phyloP scores from a whole-genome alignment of 2,888 invertebrate genomes.

The Girardia tigrina region DNA sequence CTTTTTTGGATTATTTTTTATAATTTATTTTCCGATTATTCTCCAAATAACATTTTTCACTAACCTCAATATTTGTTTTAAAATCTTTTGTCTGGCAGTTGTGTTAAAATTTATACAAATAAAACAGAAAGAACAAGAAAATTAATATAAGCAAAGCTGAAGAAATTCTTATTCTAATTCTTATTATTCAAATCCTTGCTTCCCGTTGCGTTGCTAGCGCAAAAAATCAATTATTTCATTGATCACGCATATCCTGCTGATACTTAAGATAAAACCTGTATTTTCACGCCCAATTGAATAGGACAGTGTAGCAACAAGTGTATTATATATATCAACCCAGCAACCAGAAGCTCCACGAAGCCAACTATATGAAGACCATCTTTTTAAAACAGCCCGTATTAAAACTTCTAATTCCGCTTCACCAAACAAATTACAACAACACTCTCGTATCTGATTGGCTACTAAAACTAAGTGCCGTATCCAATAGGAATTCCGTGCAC shows the following conservation, averaged over 20 bases:
- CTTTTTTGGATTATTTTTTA: too few species aligned
- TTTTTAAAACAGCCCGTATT: background rate
- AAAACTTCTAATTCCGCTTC: background rate
- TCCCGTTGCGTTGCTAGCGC: conserved; percentile 13
- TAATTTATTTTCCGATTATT: too few species aligned
- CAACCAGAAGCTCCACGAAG: conserved; percentile 16
- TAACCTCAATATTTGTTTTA: too few species aligned
- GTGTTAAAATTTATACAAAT: too few species aligned
- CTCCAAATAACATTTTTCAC: too few species aligned
- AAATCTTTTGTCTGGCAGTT: too few species aligned
- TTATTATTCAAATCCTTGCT: too few species aligned
- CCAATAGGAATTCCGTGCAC: background rate
- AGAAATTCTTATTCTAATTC: too few species aligned
- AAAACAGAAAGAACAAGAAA: too few species aligned
- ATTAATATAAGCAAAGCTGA: too few species aligned
- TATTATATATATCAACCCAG: background rate
- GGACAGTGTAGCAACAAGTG: conserved; percentile 19
- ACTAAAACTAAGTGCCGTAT: background rate
- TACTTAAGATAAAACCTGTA: conserved; percentile 19
- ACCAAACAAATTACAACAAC: background rate
- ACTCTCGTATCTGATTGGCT: background rate
- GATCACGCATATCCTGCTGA: conserved; percentile 18
- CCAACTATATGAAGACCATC: background rate
- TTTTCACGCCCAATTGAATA: conserved; percentile 20
- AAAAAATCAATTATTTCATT: conserved; percentile 17